Conservation (phyloP, 1,140 invertebrate species). For the Nebria ingens region DNA sequence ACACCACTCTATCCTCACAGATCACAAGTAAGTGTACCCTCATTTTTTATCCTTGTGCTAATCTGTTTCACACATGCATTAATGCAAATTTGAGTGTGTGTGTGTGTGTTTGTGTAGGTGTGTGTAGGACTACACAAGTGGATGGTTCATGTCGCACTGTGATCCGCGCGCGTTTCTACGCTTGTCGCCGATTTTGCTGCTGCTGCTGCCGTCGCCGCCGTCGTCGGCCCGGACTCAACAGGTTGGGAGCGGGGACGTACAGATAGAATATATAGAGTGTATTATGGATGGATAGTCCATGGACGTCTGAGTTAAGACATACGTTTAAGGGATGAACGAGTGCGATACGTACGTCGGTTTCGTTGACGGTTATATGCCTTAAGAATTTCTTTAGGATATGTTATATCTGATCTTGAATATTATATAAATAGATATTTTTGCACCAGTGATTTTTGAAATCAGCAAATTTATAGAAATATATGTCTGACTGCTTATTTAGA, state of each 20-base stretch:
- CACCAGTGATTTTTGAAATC: too few relatives aligned
- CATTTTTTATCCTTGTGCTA: conserved; percentile 23
- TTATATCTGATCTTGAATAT: too few relatives aligned
- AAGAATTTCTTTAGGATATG: too few relatives aligned
- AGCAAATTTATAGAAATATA: too few relatives aligned
- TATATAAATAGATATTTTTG: too few relatives aligned
- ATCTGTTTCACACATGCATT: conserved; percentile 48
- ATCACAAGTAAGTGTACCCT: background rate
- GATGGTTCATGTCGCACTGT: conserved; percentile 12
- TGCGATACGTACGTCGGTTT: too few relatives aligned
- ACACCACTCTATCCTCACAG: background rate
- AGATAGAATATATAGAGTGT: too few relatives aligned
- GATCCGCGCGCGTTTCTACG: conserved; percentile 7
- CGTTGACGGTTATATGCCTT: too few relatives aligned
- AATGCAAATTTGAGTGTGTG: background rate
- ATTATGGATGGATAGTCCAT: too few relatives aligned
- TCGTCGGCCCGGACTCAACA: conserved; percentile 20
- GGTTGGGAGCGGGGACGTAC: conserved; percentile 16
- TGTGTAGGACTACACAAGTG: background rate
- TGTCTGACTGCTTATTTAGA: too few relatives aligned
- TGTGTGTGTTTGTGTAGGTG: background rate
- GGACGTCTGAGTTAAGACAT: too few relatives aligned
- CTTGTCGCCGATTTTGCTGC: background rate
- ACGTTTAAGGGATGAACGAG: too few relatives aligned
- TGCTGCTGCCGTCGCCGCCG: background rate